Base-by-base conservation (phyloP, 2,113 vertebrate genomes). In the Chloroceryle aenea region DNA sequence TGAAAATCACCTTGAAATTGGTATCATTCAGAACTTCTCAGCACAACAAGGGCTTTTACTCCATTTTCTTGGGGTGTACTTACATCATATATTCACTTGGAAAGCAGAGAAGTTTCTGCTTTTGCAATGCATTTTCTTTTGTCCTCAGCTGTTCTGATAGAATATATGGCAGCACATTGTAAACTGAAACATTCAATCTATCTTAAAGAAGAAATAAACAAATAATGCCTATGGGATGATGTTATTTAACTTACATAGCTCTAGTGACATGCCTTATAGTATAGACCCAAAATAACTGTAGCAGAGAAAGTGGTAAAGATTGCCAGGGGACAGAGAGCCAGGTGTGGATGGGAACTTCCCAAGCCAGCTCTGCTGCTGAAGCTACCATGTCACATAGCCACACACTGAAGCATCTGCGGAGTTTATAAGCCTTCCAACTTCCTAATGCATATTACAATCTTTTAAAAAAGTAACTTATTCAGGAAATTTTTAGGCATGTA, bases 61-160 rank as follows among this genome's bases (percentile, higher is more conserved):
- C 42, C 23, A 26, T 80, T 94, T 90, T 78, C 15, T 27, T 67
- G 48, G 10, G 5, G 4, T 48, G 9, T 48, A 62, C 10, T 43
- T 77, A 56, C 14, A 40, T 69, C 42, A 19, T 42, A 42, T 22
- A 76, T 66, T 78, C 84, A 55, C 32, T 78, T 18, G 16, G 43
- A 90, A 92, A 89, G 27, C 64, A 81, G 40, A 85, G 38, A n/a
- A 87, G 23, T 93, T 91, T 95, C 80, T 91, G 42, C 48, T 22
- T 86, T 89, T 77, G 73, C 42, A 34, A 2, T 66, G 48, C 38
- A 48, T 69, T 95, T 93, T 22, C 12, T 19, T 90, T 83, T 84
- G 25, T 36, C 64, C 50, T 83, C 32, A 63, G 56, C 43, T 75
- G 20, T 93, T 81, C 52, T 75, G n/a, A 66, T 34, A 80, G 52